Evolutionary conservation across 2,888 invertebrate genomes (phyloP).

Genomic region (Xestia c-nigrum): DNA sequence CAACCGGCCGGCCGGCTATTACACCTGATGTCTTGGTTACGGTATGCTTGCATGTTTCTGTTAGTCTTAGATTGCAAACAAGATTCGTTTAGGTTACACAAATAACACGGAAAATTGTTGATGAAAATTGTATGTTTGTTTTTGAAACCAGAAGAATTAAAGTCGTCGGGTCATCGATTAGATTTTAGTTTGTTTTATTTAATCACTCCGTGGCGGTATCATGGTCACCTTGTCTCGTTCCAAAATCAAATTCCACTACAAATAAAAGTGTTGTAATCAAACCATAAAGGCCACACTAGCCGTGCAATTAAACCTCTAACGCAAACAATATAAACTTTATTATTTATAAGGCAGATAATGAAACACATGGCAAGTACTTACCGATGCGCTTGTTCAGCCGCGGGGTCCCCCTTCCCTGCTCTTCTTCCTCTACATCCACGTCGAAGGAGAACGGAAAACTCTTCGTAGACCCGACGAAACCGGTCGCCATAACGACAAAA

Average conservation of each 20-base stretch:
- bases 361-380: constrained; percentile 68
- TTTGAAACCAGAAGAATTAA: constrained; percentile 17
- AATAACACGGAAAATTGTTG: constrained; percentile 22
- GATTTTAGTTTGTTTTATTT: constrained; percentile 13
- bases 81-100: constrained; percentile 33
- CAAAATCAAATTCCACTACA: constrained; percentile 23
- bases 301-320: constrained; percentile 49
- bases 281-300: constrained; percentile 28
- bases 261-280: constrained; percentile 26
- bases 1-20: constrained; percentile 26
- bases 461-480: constrained; percentile 88
- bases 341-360: neutral
- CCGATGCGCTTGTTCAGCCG: constrained; percentile 83
- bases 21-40: neutral
- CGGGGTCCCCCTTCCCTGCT: constrained; percentile 77
- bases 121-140: neutral
- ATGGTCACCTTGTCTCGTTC: constrained; percentile 1
- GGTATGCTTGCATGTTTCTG: constrained; percentile 1
- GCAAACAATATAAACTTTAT: constrained; percentile 62
- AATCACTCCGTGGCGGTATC: neutral
- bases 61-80: constrained; percentile 27
- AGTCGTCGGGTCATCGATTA: neutral
- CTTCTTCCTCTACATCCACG: constrained; percentile 85
- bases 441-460: constrained; percentile 89
- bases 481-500: constrained; percentile 80